phyloP scores from a whole-genome alignment of 2,113 vertebrate genomes.

The Origma solitaria region DNA sequence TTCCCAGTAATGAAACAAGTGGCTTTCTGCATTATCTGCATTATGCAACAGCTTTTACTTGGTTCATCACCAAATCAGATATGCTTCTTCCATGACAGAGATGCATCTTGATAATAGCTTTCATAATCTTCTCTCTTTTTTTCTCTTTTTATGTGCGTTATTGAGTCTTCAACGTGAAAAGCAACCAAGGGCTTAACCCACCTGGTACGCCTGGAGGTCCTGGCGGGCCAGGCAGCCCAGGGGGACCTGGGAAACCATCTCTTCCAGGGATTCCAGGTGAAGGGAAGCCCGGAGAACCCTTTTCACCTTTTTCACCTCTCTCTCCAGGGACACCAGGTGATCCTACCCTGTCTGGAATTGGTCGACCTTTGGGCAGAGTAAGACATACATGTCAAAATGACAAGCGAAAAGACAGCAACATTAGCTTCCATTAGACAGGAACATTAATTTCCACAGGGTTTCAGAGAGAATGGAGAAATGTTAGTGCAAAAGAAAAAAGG shows the following conservation, averaged over 20 bases:
- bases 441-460: not conserved
- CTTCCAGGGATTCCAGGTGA: slow-evolving; percentile 80
- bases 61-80: not conserved
- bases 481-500: not conserved
- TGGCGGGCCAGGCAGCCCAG: slow-evolving; percentile 79
- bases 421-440: too few relatives aligned
- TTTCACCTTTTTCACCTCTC: slow-evolving; percentile 85
- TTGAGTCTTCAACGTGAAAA: not conserved
- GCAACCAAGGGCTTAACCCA: not conserved
- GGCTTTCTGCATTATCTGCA: not conserved
- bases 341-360: slow-evolving; percentile 73
- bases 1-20: not conserved
- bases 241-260: slow-evolving; percentile 71
- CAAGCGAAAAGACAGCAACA: not conserved
- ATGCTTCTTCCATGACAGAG: not conserved
- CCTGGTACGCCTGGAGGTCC: slow-evolving; percentile 73
- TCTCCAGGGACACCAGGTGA: slow-evolving; percentile 82
- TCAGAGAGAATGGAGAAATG: not conserved
- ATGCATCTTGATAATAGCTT: not conserved
- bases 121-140: not conserved
- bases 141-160: not conserved
- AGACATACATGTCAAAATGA: not conserved
- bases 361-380: slow-evolving; percentile 17
- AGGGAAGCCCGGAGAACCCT: slow-evolving; percentile 79
- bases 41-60: not conserved